Base-by-base conservation (phyloP, 2,888 invertebrate genomes). In the Altica lythri region DNA sequence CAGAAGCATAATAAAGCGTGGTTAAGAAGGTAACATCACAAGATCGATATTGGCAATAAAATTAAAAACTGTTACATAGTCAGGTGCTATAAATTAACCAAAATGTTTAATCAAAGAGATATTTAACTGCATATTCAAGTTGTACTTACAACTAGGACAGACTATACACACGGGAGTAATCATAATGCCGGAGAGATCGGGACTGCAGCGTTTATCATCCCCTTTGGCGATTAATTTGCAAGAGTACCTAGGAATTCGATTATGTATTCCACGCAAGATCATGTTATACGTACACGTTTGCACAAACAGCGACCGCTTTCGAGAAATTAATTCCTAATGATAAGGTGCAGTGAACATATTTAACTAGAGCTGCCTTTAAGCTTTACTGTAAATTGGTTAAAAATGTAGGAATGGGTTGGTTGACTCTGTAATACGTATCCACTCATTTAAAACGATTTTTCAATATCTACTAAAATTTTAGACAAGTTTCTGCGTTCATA, bases 241-340 rank as follows among this genome's bases (percentile, higher is more conserved):
- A 34, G 34, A 34, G 34, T 34, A 2, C 2, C n/a, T 16, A 14
- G 14, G 34, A 34, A 34, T 34, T 4, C 3, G 16, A 34, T 34
- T 34, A 34, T 9, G 16, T 34, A 34, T 34, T 34, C 34, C 34
- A 34, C 16, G 34, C 34, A 34, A 34, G 5, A 8, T 34, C 14
- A 34, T 16, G 34, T 34, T 34, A 34, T 16, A 34, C 34, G 34
- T 34, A 34, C 34, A 34, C 16, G 34, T 34, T 34, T 16, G 16
- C 16, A 8, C 6, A 14, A 34, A 34, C 16, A 16, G 16, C 34
- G 16, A 16, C 16, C 14, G 4, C 8, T 34, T 34, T 34, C 34
- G 34, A 34, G 9, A 16, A 34, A 34, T 34, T 34, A 34, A 34
- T 34, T 34, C 8, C 14, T 34, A 34, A 34, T 34, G 34, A 34